Evolutionary conservation across 2,113 vertebrate species (phyloP), one percentile per base, ranked within the genome.

Genomic region (Prunella himalayana): DNA sequence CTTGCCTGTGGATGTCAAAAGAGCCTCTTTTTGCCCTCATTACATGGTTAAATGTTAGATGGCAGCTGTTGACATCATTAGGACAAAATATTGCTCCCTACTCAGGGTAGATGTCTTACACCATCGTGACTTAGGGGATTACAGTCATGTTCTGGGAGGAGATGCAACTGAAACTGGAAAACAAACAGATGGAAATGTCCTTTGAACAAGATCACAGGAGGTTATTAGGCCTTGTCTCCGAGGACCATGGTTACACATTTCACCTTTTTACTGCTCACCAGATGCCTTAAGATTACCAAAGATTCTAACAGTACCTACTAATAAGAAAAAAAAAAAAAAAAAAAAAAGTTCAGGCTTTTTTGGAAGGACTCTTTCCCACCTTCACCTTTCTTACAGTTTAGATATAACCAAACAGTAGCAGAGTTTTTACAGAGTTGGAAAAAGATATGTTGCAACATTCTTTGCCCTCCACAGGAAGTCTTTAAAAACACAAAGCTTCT

Each of bases 61-160:
- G 88, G 64, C 83, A 94, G 90, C 80, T 93, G 95, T 71, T 96
- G 92, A 77, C 60, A 88, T 53, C 63, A 94, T 69, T 61, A 94
- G 93, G 65, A 78, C 61, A 87, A 94, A 93, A 70, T 89, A 70
- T 28, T 75, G 57, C 76, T 96, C 50, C 71, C 23, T 45, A 3
- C 76, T 78, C 51, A 11, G 59, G 42, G 59, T 47, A 82, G 53
- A 75, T 93, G 84, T 87, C 81, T 86, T 82, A 51, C 42, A 91
- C 50, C n/a, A 22, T 13, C 63, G 61, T 75, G 86, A 51, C 76
- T 88, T 33, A 59, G 57, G 61, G 72, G 66, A 72, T 90, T 81
- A 76, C 54, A 76, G 54, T 56, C 30, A 3, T 39, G 35, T 75
- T 71, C 65, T 31, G 37, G 2, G 19, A 65, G 39, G 35, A 96